Evolutionary conservation across 2,797 vertebrate species (phyloP), one percentile per base, ranked within the genome.

Genomic region (Coluber constrictor): DNA sequence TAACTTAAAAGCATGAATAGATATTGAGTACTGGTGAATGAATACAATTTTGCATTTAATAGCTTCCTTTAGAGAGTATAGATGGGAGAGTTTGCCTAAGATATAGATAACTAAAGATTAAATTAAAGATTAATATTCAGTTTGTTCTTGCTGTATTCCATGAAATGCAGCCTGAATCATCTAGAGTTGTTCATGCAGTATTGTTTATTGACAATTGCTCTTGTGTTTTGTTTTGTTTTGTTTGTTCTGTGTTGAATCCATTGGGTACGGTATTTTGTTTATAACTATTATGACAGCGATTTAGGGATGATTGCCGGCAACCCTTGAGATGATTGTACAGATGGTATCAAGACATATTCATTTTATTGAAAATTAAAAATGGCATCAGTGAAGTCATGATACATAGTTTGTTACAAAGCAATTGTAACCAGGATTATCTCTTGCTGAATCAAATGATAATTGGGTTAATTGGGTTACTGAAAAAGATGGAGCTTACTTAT

Each of bases 221-320:
- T n/a, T 54, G 20, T 32, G 4, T 23, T 18, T 57, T 5, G 4
- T 87, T 16, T 29, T 43, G 4, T 5, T 13, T 6, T 9, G 3
- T 0, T 13, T 12, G 23, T 55, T 8, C 54, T 43, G 37, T 51
- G 1, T 89, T 91, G 9, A 0, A 90, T 95, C 91, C 63, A 88
- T 90, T 90, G 59, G 86, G 60, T 2, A 60, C 83, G 63, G 79
- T 90, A 11, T 59, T 56, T 61, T 93, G 51, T 92, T 94, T 89
- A 86, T 8, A 47, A 1, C 0, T 1, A 66, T 54, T 94, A 74
- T 92, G 90, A 87, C 27, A 87, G 43, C 47, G 94, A 43, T 59
- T 92, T 89, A 83, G 79, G 61, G 61, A 94, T 90, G 83, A 92
- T 60, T 74, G 66, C 90, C 91, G 92, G 86, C 95, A 92, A 4